Base-by-base conservation (phyloP, 2,113 vertebrate genomes). In the Epinephelus moara region DNA sequence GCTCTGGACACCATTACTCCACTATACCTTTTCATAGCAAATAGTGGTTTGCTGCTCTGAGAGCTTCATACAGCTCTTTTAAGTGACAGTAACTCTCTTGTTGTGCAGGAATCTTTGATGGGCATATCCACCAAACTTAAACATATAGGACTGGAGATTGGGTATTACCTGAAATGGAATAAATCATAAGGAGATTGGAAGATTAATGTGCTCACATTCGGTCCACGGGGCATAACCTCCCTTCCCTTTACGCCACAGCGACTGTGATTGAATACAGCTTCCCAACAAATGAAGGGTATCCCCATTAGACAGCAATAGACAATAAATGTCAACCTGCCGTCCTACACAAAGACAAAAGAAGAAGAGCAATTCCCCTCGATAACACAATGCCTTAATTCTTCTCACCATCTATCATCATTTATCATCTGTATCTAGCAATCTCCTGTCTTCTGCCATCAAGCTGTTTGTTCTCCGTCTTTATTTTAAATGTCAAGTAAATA, bases 191-290 rank as follows among this genome's bases (percentile, higher is more conserved):
- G 61, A 61, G 30, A 81, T 4, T 49, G 19, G 55, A 72, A 78
- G 82, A 85, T 80, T 6, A 69, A 85, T 87, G 82, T 62, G n/a
- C 33, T 82, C 76, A 75, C 40, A 23, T 62, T 33, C n/a, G 17
- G 53, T 77, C 85, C 74, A 56, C 19, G 23, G 87, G 82, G 70
- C 45, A 81, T 40, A 66, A n/a, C 70, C 68, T 60, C 61, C 50
- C 53, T 84, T 70, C 27, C 55, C 40, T 80, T 76, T 49, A 47
- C 75, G 73, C 70, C 67, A 71, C 55, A 71, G 77, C 4, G 14
- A 52, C 57, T 62, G 42, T 90, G 87, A 89, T 80, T 82, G 83
- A 88, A 82, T 86, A 75, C 55, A 62, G 56, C 47, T 78, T 33
- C 25, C 52, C 23, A 71, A 73, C 75, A 89, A 84, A 79, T 85